These are phyloP conservation scores for Clupea harengus DNA, from an alignment of 2,113 vertebrate species.

Conservation along the genomic window DNA sequence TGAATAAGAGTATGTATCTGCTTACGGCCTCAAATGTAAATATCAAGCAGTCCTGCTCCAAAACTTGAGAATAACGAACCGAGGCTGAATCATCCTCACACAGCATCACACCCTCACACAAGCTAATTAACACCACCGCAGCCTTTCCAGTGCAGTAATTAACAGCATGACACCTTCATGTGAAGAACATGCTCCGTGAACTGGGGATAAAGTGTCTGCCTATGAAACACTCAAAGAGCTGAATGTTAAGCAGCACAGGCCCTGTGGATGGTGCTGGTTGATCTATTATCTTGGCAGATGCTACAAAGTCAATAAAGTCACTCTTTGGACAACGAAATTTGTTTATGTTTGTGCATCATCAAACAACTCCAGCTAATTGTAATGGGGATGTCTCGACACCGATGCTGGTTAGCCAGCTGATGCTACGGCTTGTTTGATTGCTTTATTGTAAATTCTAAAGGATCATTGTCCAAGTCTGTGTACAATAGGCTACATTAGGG, in stretches of 20 bases:
- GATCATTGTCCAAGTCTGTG: too few species aligned
- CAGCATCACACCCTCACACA: not conserved
- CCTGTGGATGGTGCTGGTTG: not conserved
- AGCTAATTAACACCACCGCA: not conserved
- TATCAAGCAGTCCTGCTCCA: not conserved
- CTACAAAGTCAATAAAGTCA: not conserved
- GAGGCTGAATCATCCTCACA: not conserved
- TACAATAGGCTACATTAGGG: not conserved
- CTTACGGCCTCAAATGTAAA: not conserved
- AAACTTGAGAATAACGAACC: not conserved
- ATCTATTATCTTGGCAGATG: not conserved
- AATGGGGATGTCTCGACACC: not conserved
- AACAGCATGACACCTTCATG: constrained; percentile 12
- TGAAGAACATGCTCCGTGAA: not conserved
- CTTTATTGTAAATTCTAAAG: not conserved
- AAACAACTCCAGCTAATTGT: not conserved
- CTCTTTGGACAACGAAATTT: not conserved
- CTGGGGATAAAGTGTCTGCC: not conserved
- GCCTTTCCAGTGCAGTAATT: not conserved
- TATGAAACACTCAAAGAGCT: not conserved
- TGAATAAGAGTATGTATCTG: not conserved
- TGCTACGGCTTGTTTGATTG: not conserved
- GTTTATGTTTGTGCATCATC: too few species aligned
- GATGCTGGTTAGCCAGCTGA: not conserved
- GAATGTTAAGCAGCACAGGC: not conserved